Evolutionary conservation across 2,888 invertebrate species (phyloP), one percentile per base, ranked within the genome.

Genomic region (Therioaphis trifolii): DNA sequence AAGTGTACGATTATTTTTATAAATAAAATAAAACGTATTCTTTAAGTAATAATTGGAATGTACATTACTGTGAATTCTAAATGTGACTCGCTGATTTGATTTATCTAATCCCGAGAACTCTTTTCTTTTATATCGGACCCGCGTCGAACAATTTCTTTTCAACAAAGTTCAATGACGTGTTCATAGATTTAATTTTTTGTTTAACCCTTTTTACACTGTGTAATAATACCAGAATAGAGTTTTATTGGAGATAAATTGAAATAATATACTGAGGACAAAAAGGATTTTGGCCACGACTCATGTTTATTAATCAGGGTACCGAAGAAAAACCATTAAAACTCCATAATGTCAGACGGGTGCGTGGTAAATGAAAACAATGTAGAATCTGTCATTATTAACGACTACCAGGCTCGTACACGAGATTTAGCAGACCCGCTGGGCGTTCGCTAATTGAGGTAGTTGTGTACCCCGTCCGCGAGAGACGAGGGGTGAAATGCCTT

Each of bases 321-420:
- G 15, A 43, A 69, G 68, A 68, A 79, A 68, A 69, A 40, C 55
- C 78, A 69, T 79, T 71, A 58, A 27, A 43, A 43, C 43, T 24
- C 9, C 29, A n/a, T 43, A 46, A 58, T 58, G 43, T 58, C 12
- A 7, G 63, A 18, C 66, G 49, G 66, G 40, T 18, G 66, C 52
- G 52, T 21, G 79, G 79, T 43, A 71, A 69, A 55, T 55, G 55
- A 79, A 77, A 69, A 79, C 78, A 79, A 79, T 58, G 43, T 71
- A 71, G 43, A 71, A 71, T 71, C 15, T 71, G 58, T 71, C 79
- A 79, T 79, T 71, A 71, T 79, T 79, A 79, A 79, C 58, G 69
- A 58, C 71, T 55, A 40, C 58, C 5, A 40, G 63, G 15, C 27
- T 63, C n/a, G 27, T 46, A 52, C 15, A 68, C 78, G 43, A 69